Percentiles rank a stretch among this genome's conserved stretches.
Evolutionary conservation across 1,140 invertebrate genomes (phyloP).

Genomic region (Pomacea maculata): DNA sequence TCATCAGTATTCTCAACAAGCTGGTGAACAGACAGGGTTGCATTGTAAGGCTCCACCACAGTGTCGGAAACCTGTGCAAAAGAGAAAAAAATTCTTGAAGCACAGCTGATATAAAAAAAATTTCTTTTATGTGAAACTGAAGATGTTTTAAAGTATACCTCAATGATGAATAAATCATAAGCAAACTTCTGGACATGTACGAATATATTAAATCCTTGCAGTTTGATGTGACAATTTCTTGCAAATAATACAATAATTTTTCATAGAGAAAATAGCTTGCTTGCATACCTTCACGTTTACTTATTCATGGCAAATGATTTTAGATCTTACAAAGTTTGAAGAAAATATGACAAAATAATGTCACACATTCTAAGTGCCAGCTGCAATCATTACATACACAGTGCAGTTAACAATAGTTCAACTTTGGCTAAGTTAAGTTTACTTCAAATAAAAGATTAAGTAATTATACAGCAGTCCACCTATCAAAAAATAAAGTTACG

Average conservation of each 20-base stretch:
- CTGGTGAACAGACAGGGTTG: slow-evolving; percentile 78
- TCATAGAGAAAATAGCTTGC: not conserved
- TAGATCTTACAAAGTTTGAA: not conserved
- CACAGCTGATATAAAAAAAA: not conserved
- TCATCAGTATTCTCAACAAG: slow-evolving; percentile 82
- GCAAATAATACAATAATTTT: not conserved
- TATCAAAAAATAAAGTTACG: no score
- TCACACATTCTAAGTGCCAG: no score
- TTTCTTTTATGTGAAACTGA: not conserved
- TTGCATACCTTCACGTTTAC: not conserved
- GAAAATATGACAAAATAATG: not conserved
- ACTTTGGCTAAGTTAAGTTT: no score
- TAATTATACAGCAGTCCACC: no score
- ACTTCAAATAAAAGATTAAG: no score
- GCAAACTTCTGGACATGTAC: not conserved
- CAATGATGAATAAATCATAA: no score
- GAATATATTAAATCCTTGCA: not conserved
- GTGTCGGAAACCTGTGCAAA: slow-evolving; percentile 66
- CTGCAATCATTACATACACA: no score
- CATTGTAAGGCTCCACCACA: slow-evolving; percentile 72
- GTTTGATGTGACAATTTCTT: not conserved
- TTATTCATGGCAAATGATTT: not conserved
- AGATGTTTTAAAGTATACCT: no score
- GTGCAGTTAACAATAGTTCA: no score
- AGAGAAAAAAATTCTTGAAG: not conserved